Evolutionary conservation across 2,888 invertebrate genomes (phyloP).

Genomic region (Steromphala cineraria): DNA sequence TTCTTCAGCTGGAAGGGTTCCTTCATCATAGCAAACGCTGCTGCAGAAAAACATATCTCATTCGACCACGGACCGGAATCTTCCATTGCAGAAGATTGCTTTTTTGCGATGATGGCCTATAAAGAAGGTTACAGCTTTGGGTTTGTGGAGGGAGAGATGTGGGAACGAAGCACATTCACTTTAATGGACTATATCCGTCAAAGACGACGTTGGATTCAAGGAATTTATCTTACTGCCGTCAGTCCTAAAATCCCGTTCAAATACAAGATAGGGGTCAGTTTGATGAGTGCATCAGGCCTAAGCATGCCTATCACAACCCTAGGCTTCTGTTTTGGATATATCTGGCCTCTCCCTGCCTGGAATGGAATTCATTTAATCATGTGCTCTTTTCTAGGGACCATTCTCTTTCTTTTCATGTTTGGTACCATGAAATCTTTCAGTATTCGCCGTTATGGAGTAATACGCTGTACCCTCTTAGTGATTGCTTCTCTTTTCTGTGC

Average conservation of each 20-base stretch:
- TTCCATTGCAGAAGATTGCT: conserved; percentile 67
- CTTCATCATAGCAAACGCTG: conserved; percentile 58
- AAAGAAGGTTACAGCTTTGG: conserved; percentile 59
- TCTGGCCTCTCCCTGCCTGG: conserved; percentile 57
- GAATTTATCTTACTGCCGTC: conserved; percentile 52
- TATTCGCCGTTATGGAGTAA: conserved; percentile 44
- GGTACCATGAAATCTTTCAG: conserved; percentile 60
- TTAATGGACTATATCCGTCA: conserved; percentile 55
- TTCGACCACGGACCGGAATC: conserved; percentile 64
- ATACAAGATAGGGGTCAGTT: conserved; percentile 52
- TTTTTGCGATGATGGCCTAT: conserved; percentile 61
- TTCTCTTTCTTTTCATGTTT: conserved; percentile 59
- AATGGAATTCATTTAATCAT: conserved; percentile 41
- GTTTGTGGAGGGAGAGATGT: conserved; percentile 65
- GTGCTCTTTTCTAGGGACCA: conserved; percentile 53
- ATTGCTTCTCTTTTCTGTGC: conserved; percentile 48
- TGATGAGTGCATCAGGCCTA: conserved; percentile 51
- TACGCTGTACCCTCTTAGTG: conserved; percentile 48
- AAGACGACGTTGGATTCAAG: conserved; percentile 60
- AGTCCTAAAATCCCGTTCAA: conserved; percentile 47
- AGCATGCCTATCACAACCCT: conserved; percentile 56
- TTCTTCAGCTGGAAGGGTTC: conserved; percentile 64
- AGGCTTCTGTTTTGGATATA: conserved; percentile 49
- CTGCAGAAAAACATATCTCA: conserved; percentile 52
- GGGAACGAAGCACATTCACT: conserved; percentile 63